phyloP scores from a whole-genome alignment of 2,888 invertebrate genomes.

The Trichopria drosophilae region DNA sequence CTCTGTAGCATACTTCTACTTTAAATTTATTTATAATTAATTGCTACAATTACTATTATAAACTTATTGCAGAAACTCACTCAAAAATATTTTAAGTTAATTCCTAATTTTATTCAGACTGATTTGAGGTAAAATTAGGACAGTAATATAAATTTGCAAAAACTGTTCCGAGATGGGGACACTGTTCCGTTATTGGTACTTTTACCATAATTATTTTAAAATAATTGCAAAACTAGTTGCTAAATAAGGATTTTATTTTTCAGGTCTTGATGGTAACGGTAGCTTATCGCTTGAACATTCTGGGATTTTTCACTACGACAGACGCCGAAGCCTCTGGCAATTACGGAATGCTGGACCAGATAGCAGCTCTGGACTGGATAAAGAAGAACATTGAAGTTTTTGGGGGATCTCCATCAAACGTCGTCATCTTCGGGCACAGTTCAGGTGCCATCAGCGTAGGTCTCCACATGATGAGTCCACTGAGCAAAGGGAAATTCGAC shows the following conservation, averaged over 20 bases:
- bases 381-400: conserved; percentile 74
- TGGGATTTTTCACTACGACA: conserved; percentile 81
- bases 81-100: too few relatives aligned
- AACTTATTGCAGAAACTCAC: too few relatives aligned
- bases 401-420: conserved; percentile 74
- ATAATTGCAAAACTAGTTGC: neutral
- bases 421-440: conserved; percentile 79
- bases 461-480: conserved; percentile 68
- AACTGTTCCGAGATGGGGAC: too few relatives aligned
- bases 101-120: too few relatives aligned
- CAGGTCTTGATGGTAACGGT: conserved; percentile 78
- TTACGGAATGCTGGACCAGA: conserved; percentile 79
- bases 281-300: conserved; percentile 77
- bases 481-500: conserved; percentile 65
- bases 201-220: conserved; percentile 7
- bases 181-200: too few relatives aligned
- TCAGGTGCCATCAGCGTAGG: conserved; percentile 79
- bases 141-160: too few relatives aligned
- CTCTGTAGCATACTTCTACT: too few relatives aligned
- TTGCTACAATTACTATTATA: too few relatives aligned
- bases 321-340: conserved; percentile 80
- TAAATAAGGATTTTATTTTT: conserved; percentile 6
- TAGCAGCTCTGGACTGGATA: conserved; percentile 78
- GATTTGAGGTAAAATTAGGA: too few relatives aligned
- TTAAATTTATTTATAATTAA: too few relatives aligned